phyloP scores from a whole-genome alignment of 2,113 vertebrate species.

The Rynchops niger region DNA sequence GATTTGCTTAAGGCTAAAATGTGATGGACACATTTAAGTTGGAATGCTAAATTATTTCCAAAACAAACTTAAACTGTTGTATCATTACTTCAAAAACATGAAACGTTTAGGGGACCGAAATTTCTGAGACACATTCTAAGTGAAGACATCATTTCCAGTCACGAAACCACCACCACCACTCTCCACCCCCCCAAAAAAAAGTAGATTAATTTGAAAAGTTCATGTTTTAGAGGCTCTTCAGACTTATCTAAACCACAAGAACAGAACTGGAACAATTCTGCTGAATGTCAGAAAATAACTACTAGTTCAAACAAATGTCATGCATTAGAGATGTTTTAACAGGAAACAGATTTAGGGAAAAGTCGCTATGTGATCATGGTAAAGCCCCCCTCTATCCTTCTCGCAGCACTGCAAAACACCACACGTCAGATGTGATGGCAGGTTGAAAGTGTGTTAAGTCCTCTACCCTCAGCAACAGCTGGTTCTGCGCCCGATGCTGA shows the following conservation, averaged over 20 bases:
- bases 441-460: neutral
- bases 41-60: neutral
- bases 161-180: neutral
- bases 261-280: neutral
- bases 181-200: neutral
- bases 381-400: neutral
- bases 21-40: neutral
- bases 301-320: neutral
- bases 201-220: neutral
- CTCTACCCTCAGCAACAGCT: neutral
- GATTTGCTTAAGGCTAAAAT: neutral
- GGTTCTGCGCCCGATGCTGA: neutral
- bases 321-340: neutral
- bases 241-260: neutral
- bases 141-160: neutral
- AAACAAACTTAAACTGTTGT: neutral
- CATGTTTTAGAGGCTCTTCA: neutral
- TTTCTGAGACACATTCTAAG: neutral
- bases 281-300: neutral
- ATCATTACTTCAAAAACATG: neutral
- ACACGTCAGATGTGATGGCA: neutral
- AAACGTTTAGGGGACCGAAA: neutral
- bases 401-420: neutral
- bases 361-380: neutral
- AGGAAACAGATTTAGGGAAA: neutral